Conservation (phyloP, 2,113 vertebrate genomes). For the Pagrus major region DNA sequence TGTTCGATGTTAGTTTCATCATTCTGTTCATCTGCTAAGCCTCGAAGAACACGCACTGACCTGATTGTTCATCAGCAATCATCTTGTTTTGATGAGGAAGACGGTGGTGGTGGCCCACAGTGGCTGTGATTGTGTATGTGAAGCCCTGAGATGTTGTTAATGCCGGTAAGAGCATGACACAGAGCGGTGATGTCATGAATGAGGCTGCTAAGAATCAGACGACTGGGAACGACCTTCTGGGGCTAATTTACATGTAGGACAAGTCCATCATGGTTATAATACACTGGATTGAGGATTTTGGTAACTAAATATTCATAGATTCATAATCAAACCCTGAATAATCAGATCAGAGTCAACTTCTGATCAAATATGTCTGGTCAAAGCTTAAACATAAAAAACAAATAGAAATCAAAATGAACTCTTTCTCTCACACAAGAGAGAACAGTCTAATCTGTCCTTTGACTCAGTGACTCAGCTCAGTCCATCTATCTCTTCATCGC, state of each 20-base stretch:
- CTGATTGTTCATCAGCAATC: slow-evolving; percentile 53
- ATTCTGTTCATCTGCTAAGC: slow-evolving; percentile 29
- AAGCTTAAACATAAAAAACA: background rate
- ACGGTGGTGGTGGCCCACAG: slow-evolving; percentile 26
- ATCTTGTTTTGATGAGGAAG: slow-evolving; percentile 47
- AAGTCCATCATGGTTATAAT: slow-evolving; percentile 1
- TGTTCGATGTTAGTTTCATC: background rate
- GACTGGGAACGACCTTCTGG: background rate
- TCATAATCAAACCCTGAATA: background rate
- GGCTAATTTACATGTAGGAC: background rate
- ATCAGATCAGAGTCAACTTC: background rate
- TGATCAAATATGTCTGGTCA: background rate
- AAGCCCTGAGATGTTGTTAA: slow-evolving; percentile 79
- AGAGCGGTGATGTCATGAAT: slow-evolving; percentile 16
- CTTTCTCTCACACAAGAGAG: background rate
- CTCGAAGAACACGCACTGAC: slow-evolving; percentile 16
- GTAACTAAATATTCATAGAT: background rate
- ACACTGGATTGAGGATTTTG: background rate
- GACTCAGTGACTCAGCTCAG: slow-evolving; percentile 41
- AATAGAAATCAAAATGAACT: background rate
- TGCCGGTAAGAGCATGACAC: slow-evolving; percentile 51
- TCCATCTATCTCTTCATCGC: background rate
- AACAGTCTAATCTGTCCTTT: background rate
- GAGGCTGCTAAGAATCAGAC: slow-evolving; percentile 10
- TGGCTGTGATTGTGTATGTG: slow-evolving; percentile 51